Evolutionary conservation across 2,797 vertebrate genomes (phyloP).

Genomic region (Smutsia gigantea): DNA sequence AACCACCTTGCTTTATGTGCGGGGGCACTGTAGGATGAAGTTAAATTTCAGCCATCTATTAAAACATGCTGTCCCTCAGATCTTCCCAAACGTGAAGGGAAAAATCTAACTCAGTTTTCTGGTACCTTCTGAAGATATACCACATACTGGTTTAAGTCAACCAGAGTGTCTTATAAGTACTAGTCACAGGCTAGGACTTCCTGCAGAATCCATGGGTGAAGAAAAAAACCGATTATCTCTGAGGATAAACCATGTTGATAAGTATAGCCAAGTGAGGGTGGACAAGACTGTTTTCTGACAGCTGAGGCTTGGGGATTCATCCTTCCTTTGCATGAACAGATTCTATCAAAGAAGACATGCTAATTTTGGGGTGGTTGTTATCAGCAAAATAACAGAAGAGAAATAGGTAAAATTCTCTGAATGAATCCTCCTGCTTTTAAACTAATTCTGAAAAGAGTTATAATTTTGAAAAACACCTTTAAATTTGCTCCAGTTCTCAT

Average conservation of each 20-base stretch:
- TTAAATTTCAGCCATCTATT: not conserved
- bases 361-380: not conserved
- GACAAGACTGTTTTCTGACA: not conserved
- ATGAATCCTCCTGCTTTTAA: not conserved
- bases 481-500: not conserved
- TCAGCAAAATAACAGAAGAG: not conserved
- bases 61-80: not conserved
- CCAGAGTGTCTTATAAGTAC: not conserved
- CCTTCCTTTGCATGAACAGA: not conserved
- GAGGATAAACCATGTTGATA: not conserved
- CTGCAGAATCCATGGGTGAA: not conserved
- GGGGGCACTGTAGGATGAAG: not conserved
- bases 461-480: not conserved
- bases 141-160: not conserved
- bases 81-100: not conserved
- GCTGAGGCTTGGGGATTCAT: not conserved
- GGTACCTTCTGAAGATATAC: not conserved
- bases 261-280: not conserved
- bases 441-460: not conserved
- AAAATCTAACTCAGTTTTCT: not conserved
- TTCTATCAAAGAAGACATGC: not conserved
- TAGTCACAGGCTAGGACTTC: not conserved
- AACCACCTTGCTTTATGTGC: not conserved
- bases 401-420: not conserved
- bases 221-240: not conserved